Evolutionary conservation across 2,113 vertebrate species (phyloP), one percentile per base, ranked within the genome.

Genomic region (Leucoraja erinaceus): DNA sequence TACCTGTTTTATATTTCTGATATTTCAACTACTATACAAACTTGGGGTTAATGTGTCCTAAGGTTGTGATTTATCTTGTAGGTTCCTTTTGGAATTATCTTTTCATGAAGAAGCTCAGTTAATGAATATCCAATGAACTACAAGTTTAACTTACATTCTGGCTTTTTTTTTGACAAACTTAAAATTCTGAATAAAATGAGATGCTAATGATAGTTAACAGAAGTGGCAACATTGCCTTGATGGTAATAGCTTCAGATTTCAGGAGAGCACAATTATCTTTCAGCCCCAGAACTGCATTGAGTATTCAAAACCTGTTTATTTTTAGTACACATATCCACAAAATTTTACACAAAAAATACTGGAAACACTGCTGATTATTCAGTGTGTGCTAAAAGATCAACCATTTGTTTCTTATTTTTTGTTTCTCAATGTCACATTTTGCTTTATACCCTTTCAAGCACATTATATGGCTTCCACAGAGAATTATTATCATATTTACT

Each of bases 151-250:
- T 74, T 74, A 4, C 22, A 33, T 28, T 38, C 63, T 90, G 56
- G 28, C 84, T 61, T 90, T 72, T 33, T 66, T 74, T 74, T 68
- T 91, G 38, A 91, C 38, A 28, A 25, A 68, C 12, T 59, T 90
- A 33, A 47, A 25, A 72, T 38, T 72, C 90, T 91, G 90, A 91
- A 72, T 91, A 20, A 54, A 91, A 72, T 54, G 16, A 91, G 20
- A 91, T 14, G 20, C 22, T 68, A 90, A 54, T 91, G 38, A 12
- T 68, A 47, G 22, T 18, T 88, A 88, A 66, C 38, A 63, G n/a
- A 16, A 33, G 14, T 88, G 79, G 12, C 31, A 72, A 47, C 61
- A 70, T 70, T 90, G 10, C 88, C 61, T 70, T 38, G 63, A 47
- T 91, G 68, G 59, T 5, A 31, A 91, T 72, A 22, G 9, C 63